Percentiles rank a stretch among this genome's conserved stretches.
Conservation (phyloP, 2,888 invertebrate genomes). For the Nephrotoma appendiculata region DNA sequence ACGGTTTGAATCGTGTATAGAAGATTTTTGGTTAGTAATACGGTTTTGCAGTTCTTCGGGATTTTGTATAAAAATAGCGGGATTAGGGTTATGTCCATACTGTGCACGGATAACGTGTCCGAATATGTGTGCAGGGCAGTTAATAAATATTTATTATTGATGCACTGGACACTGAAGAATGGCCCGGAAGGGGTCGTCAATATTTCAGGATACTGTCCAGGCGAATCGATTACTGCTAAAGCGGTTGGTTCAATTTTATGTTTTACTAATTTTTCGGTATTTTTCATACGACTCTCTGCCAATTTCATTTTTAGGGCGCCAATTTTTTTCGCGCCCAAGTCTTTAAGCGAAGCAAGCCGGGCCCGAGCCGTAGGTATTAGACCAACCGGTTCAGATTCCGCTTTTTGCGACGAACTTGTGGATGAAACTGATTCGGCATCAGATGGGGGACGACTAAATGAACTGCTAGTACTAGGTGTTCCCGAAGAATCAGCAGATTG, state of each 20-base stretch:
- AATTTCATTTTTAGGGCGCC: constrained; percentile 47
- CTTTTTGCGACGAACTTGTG: constrained; percentile 9
- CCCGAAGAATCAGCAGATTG: background rate
- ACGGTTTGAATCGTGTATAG: constrained; percentile 42
- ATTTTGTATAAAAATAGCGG: constrained; percentile 56
- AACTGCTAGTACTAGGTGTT: background rate
- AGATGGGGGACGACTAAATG: background rate
- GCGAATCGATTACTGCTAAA: constrained; percentile 30
- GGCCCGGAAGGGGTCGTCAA: constrained; percentile 27
- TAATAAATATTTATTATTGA: constrained; percentile 28
- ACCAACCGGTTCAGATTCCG: constrained; percentile 17
- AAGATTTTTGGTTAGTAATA: constrained; percentile 51
- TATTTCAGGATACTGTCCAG: constrained; percentile 28
- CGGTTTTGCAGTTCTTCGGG: constrained; percentile 42
- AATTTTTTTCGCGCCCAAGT: constrained; percentile 53
- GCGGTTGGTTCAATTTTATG: constrained; percentile 11
- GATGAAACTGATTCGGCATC: background rate
- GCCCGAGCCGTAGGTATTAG: constrained; percentile 35
- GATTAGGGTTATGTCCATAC: constrained; percentile 46
- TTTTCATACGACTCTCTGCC: constrained; percentile 29
- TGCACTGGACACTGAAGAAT: constrained; percentile 29
- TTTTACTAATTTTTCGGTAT: constrained; percentile 17
- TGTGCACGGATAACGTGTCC: constrained; percentile 39
- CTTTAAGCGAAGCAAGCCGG: constrained; percentile 46
- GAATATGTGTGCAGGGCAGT: constrained; percentile 30